phyloP scores from a whole-genome alignment of 2,113 vertebrate genomes.

The Ursus arctos region DNA sequence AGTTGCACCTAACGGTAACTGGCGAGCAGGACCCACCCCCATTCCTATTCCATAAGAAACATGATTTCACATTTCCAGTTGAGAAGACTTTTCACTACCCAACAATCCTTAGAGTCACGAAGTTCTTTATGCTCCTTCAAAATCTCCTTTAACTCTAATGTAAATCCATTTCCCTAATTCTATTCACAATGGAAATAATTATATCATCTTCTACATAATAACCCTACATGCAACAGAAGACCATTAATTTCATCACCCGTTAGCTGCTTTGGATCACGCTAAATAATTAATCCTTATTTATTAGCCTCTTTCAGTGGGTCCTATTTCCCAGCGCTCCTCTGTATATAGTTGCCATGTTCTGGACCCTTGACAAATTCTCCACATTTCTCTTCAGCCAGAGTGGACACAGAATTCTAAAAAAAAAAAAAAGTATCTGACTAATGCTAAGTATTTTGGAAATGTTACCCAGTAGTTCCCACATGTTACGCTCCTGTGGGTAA shows the following conservation, averaged over 20 bases:
- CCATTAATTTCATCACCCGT: constrained; percentile 33
- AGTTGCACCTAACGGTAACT: background rate
- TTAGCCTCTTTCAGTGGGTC: background rate
- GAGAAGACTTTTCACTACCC: background rate
- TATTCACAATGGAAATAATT: constrained; percentile 51
- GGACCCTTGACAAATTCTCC: background rate
- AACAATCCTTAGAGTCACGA: constrained; percentile 28
- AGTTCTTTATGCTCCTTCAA: background rate
- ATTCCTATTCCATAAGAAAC: background rate
- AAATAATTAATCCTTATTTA: constrained; percentile 31
- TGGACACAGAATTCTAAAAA: constrained; percentile 33
- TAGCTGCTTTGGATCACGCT: background rate
- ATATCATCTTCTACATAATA: constrained; percentile 26
- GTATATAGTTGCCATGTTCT: background rate
- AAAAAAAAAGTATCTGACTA: constrained; percentile 19
- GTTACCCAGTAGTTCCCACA: constrained; percentile 11
- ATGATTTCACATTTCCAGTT: background rate
- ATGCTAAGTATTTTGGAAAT: constrained; percentile 55
- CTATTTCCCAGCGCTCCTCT: background rate
- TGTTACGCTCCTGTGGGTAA: constrained; percentile 1
- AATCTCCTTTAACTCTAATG: constrained; percentile 38
- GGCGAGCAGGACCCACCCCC: background rate
- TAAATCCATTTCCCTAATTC: constrained; percentile 56
- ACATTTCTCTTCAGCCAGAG: constrained; percentile 8
- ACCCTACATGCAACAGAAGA: constrained; percentile 10